Evolutionary conservation across 2,797 vertebrate genomes (phyloP).

Genomic region (Nyctalus aviator): DNA sequence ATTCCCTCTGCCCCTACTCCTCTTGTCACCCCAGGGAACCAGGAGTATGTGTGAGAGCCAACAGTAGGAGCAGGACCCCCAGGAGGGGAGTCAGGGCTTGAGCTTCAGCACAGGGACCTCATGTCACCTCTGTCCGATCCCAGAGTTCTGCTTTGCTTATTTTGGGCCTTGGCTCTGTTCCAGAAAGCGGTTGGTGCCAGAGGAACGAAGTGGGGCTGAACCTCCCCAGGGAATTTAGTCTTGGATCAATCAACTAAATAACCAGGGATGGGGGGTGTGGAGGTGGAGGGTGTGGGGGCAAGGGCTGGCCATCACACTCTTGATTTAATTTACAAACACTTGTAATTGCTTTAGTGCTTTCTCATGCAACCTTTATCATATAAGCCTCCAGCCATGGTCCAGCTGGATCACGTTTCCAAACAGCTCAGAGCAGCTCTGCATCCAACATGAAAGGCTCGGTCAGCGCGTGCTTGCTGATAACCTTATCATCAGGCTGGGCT

Average conservation of each 20-base stretch:
- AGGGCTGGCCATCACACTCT: background rate
- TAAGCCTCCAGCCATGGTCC: background rate
- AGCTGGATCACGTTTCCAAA: constrained; percentile 54
- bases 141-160: constrained; percentile 65
- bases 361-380: constrained; percentile 60
- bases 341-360: background rate
- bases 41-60: background rate
- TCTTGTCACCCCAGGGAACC: background rate
- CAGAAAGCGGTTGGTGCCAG: constrained; percentile 19
- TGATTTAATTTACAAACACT: constrained; percentile 41
- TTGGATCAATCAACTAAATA: constrained; percentile 32
- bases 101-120: background rate
- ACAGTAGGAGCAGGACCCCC: background rate
- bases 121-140: constrained; percentile 39
- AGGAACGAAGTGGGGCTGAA: constrained; percentile 59
- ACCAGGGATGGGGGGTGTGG: background rate
- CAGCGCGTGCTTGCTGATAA: constrained; percentile 62
- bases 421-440: constrained; percentile 70
- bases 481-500: constrained; percentile 24
- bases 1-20: background rate
- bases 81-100: background rate
- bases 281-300: too few species aligned
- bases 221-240: constrained; percentile 41
- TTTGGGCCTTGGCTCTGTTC: constrained; percentile 33
- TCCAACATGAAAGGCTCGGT: constrained; percentile 50